Evolutionary conservation across 2,888 invertebrate species (phyloP), one percentile per base, ranked within the genome.

Genomic region (Phytoseiulus persimilis): DNA sequence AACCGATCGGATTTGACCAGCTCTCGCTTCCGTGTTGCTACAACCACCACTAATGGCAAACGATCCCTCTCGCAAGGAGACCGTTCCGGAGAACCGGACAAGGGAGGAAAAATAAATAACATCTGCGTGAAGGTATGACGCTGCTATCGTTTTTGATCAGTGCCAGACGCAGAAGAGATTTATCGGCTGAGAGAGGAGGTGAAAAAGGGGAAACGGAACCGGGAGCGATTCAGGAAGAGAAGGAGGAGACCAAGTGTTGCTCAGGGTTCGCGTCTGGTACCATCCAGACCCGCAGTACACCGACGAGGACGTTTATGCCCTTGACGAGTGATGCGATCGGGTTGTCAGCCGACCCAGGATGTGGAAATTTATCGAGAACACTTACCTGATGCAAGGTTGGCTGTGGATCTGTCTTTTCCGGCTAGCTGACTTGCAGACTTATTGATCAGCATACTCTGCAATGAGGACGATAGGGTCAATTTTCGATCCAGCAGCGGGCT

Each of bases 371-470:
- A 65, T 65, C 11, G 11, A n/a, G 9, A 31, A n/a, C 33, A 33
- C 87, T n/a, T 33, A 87, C 87, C 87, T 87, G 87, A 87, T 39
- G 87, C 87, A n/a, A 87, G 87, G 31, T 87, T 87, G 23, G 87
- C 87, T n/a, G 87, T 32, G 45, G 87, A 87, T 87, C 87, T 87
- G 11, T 87, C 87, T 87, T 87, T 87, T 33, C 32, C 87, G 32
- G 87, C 31, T 33, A 87, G 87, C 87, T 87, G 87, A 87, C 87
- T 87, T 33, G 87, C 87, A 32, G 87, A 87, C 87, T 87, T 87
- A 45, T 87, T 87, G 87, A 87, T 87, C 87, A 87, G 87, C 87
- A 87, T 87, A 87, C 87, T 87, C 87, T 87, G 87, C 32, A 87
- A 87, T 32, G 45, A n/a, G 32, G 87, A 87, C 28, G 65, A 65